phyloP scores from a whole-genome alignment of 2,797 vertebrate species.

The Staurois parvus region DNA sequence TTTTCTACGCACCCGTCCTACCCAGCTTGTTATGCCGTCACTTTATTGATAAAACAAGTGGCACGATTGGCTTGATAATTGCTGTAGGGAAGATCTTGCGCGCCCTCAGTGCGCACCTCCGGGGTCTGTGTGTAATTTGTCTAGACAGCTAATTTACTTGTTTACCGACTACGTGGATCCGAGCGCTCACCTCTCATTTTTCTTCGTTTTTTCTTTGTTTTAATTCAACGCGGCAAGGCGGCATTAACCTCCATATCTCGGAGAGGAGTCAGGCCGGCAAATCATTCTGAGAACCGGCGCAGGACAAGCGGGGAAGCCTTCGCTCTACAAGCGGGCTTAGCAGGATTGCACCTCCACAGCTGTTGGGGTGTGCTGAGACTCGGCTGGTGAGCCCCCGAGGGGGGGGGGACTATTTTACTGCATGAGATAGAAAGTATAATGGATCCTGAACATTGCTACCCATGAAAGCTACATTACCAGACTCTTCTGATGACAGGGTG shows the following conservation, averaged over 20 bases:
- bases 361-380: neutral
- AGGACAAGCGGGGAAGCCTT: neutral
- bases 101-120: slow-evolving; percentile 7
- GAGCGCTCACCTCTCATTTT: neutral
- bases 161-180: slow-evolving; percentile 10
- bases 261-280: neutral
- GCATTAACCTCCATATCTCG: slow-evolving; percentile 8
- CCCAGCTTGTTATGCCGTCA: neutral
- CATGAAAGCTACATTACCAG: too few species aligned
- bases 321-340: neutral
- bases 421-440: too few species aligned
- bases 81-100: neutral
- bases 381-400: neutral
- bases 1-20: neutral
- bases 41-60: slow-evolving; percentile 25
- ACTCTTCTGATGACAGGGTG: too few species aligned
- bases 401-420: too few species aligned
- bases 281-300: neutral
- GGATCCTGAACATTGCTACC: too few species aligned
- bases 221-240: slow-evolving; percentile 12
- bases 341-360: too few species aligned
- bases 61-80: neutral
- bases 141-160: slow-evolving; percentile 40
- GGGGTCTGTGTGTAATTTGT: slow-evolving; percentile 16
- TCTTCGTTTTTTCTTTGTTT: slow-evolving; percentile 18